Percentiles rank a stretch among this genome's conserved stretches.
Conservation (phyloP, 2,797 vertebrate species). For the Trematomus bernacchii region DNA sequence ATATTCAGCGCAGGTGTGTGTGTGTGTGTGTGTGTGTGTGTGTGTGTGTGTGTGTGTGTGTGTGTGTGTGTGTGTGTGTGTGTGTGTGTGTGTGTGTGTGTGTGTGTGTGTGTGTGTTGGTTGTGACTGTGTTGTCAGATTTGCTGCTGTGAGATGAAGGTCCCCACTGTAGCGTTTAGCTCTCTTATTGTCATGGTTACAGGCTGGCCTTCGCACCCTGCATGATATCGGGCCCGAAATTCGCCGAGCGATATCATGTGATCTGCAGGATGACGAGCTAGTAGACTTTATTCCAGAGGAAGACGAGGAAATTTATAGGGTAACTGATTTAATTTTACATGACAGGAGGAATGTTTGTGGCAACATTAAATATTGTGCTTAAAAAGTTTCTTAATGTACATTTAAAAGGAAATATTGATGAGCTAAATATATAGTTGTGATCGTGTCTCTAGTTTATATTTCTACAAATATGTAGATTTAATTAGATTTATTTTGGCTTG, state of each 20-base stretch:
- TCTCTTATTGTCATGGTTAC: constrained; percentile 89
- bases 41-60: constrained; percentile 49
- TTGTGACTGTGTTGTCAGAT: constrained; percentile 64
- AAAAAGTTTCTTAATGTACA: constrained; percentile 11
- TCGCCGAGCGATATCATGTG: constrained; percentile 99
- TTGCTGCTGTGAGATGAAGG: constrained; percentile 66
- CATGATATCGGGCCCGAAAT: constrained; percentile 99
- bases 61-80: constrained; percentile 65
- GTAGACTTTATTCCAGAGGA: constrained; percentile 97
- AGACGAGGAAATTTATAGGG: constrained; percentile 99
- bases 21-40: constrained; percentile 61
- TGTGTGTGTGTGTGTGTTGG: constrained; percentile 66
- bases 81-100: constrained; percentile 65
- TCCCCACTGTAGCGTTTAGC: constrained; percentile 70
- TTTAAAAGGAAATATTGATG: constrained; percentile 16
- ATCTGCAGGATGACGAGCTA: constrained; percentile 99
- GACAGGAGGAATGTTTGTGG: constrained; percentile 60
- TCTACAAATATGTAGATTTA: constrained; percentile 34
- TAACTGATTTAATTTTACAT: constrained; percentile 87
- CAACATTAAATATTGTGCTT: constrained; percentile 41
- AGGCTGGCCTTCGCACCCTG: constrained; percentile 99
- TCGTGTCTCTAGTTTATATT: constrained; percentile 23
- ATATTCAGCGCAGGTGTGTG: constrained; percentile 60
- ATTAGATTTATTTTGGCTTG: constrained; percentile 56
- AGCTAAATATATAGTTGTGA: constrained; percentile 42